Base-by-base conservation (phyloP, 2,888 invertebrate species). In the Sphaerophoria taeniata region DNA sequence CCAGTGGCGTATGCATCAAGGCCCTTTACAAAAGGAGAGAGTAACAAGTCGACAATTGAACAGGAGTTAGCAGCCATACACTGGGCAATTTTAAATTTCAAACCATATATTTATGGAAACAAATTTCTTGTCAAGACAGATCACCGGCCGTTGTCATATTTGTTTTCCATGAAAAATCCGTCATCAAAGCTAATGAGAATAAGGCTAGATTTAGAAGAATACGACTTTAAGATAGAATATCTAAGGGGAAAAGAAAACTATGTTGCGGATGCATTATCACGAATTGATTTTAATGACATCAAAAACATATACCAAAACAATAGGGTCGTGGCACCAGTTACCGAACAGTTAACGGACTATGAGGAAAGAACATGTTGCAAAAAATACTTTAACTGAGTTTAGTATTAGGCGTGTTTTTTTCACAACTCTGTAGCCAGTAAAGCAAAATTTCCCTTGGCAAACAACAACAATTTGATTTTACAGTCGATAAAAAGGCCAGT, bases 161-260 rank as follows among this genome's bases (percentile, higher is more conserved):
- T 89, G 47, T 88, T 88, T 33, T 76, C 87, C 24, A 82, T 88
- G 75, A 84, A 80, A 71, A 88, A 88, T 76, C 88, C 89, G 0
- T 77, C 82, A 3, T 88, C 88, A 16, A 88, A 88, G 78, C 69
- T 89, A 45, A 88, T 87, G 12, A 87, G 87, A 83, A 89, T 88
- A 78, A 78, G 88, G 55, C 72, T 88, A 24, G 83, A 86, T 14
- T 70, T 89, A 31, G 82, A 87, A 43, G 87, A 88, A 76, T 88
- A 88, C 53, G 84, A 87, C 34, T 88, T 88, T 51, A 49, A 53
- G 7, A 78, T 89, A 31, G 73, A 88, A 51, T 77, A 88, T 53
- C 78, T 87, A 31, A 87, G 71, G 80, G 87, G 24, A 24, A 24
- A 24, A 24, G 24, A 24, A 24, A 24, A 24, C 24, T 24, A 2